Evolutionary conservation across 2,113 vertebrate genomes (phyloP).

Genomic region (Stegostoma tigrinum): DNA sequence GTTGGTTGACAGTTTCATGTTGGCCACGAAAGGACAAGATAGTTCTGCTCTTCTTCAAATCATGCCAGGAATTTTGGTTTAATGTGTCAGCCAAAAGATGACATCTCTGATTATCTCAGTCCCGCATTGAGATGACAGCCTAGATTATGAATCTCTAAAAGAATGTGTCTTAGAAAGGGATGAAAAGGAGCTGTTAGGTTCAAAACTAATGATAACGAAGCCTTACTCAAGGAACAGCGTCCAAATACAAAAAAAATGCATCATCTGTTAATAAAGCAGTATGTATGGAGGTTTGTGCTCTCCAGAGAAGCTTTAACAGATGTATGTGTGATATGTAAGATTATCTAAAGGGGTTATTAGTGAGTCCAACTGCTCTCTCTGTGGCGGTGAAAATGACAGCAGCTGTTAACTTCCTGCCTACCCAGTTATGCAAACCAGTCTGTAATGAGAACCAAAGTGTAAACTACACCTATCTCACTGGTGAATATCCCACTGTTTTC

Average conservation of each 20-base stretch:
- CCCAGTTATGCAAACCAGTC: neutral
- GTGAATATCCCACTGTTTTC: neutral
- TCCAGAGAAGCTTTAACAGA: neutral
- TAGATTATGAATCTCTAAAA: neutral
- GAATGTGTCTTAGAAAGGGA: neutral
- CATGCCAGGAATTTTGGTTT: neutral
- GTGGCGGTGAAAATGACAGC: neutral
- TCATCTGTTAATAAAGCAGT: neutral
- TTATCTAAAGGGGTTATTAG: slow-evolving; percentile 20
- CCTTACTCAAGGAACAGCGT: neutral
- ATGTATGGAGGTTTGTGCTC: neutral
- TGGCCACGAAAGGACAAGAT: neutral
- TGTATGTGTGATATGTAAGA: slow-evolving; percentile 18
- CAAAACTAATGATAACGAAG: neutral
- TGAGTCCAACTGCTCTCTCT: slow-evolving; percentile 2
- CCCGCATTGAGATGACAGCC: neutral
- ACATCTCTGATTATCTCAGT: neutral
- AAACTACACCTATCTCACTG: neutral
- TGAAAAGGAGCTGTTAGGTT: neutral
- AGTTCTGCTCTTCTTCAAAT: neutral
- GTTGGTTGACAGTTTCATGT: neutral
- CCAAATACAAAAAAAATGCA: neutral
- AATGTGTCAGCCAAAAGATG: neutral
- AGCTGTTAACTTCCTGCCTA: neutral
- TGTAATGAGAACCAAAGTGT: neutral